Evolutionary conservation across 2,888 invertebrate species (phyloP).

Genomic region (Apamea monoglypha): DNA sequence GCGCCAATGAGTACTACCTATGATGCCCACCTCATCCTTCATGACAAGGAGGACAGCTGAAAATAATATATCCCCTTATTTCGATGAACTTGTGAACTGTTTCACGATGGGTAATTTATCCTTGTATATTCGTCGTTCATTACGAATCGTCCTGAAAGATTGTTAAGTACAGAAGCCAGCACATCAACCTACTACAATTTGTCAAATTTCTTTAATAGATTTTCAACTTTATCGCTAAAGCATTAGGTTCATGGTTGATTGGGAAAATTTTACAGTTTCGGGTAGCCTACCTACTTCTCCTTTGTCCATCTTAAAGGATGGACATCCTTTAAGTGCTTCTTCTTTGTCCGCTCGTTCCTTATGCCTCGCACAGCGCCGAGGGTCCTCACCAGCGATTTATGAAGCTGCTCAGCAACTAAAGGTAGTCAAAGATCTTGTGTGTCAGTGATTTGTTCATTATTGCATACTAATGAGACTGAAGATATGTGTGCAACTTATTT

Average conservation of each 20-base stretch:
- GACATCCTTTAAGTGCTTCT: not conserved
- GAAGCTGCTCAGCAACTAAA: not conserved
- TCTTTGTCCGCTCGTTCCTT: not conserved
- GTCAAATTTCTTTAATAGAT: no score
- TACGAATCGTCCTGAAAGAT: not conserved
- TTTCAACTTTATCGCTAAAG: no score
- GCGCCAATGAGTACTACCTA: conserved; percentile 79
- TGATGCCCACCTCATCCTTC: conserved; percentile 71
- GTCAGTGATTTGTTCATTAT: not conserved
- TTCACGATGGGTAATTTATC: not conserved
- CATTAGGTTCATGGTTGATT: no score
- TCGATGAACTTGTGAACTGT: conserved; percentile 34
- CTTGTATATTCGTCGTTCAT: not conserved
- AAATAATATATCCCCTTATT: conserved; percentile 30
- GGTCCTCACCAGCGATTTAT: not conserved
- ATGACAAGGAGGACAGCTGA: conserved; percentile 51
- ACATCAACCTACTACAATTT: no score
- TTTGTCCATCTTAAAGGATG: not conserved
- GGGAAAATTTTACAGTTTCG: no score
- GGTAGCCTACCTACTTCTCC: not conserved
- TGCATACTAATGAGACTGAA: not conserved
- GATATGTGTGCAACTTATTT: not conserved
- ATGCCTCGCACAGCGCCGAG: not conserved
- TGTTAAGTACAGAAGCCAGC: not conserved
- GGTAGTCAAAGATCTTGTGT: not conserved